phyloP scores from a whole-genome alignment of 2,888 invertebrate species.

The Quadriops clusia region DNA sequence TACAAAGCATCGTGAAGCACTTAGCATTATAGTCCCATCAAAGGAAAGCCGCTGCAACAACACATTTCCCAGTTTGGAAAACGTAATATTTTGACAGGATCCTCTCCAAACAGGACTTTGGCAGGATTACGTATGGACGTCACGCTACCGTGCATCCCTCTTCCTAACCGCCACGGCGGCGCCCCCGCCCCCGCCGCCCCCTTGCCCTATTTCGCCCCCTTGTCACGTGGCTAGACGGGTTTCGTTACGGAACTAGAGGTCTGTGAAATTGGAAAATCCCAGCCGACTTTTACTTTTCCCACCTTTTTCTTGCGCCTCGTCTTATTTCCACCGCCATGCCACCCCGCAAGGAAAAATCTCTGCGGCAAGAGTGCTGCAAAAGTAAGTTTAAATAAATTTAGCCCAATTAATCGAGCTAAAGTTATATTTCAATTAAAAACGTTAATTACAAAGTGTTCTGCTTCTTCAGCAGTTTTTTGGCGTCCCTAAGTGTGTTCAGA shows the following conservation, averaged over 20 bases:
- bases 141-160: constrained; percentile 17
- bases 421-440: no score
- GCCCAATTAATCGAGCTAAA: no score
- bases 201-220: constrained; percentile 12
- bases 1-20: no score
- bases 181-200: constrained; percentile 6
- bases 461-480: no score
- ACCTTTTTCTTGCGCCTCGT: constrained; percentile 19
- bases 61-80: constrained; percentile 20
- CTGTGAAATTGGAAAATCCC: constrained; percentile 39
- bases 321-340: no score
- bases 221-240: constrained; percentile 29
- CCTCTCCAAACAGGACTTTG: constrained; percentile 24
- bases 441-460: no score
- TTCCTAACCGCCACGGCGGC: constrained; percentile 9
- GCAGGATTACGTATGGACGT: constrained; percentile 25
- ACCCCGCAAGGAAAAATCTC: no score
- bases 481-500: no score
- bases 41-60: constrained; percentile 21
- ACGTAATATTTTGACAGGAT: constrained; percentile 27
- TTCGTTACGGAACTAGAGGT: constrained; percentile 32
- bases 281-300: constrained; percentile 31
- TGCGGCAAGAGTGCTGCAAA: no score
- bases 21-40: no score
- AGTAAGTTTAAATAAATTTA: no score